Conservation (phyloP, 2,888 invertebrate species). For the Noctua pronuba region DNA sequence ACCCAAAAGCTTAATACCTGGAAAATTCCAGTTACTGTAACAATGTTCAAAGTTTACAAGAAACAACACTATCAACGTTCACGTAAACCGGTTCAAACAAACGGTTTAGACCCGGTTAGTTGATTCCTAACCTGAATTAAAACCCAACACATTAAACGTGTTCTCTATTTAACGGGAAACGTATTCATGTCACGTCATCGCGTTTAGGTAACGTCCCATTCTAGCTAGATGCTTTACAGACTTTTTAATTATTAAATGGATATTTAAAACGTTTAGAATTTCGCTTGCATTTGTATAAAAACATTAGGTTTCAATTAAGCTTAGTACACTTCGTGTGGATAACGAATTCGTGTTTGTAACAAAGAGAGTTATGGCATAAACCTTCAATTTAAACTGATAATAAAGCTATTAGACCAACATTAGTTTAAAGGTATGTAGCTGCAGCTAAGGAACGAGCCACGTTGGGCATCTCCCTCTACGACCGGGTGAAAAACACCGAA, state of each 20-base stretch:
- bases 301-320: conserved; percentile 26
- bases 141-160: conserved; percentile 39
- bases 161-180: conserved; percentile 71
- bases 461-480: no score
- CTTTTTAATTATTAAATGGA: conserved; percentile 74
- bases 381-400: not conserved
- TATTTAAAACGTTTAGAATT: conserved; percentile 56
- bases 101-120: conserved; percentile 5
- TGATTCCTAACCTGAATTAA: conserved; percentile 28
- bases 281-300: conserved; percentile 25
- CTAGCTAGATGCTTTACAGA: conserved; percentile 59
- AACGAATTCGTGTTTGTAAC: conserved; percentile 5
- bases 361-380: not conserved
- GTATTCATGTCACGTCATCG: conserved; percentile 79
- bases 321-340: conserved; percentile 5
- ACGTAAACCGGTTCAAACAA: not conserved
- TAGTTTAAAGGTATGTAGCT: not conserved
- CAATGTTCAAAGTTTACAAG: conserved; percentile 3
- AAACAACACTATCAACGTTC: not conserved
- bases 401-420: not conserved
- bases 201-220: conserved; percentile 75
- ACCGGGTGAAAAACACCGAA: no score
- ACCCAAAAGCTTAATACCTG: not conserved
- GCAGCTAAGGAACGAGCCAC: not conserved
- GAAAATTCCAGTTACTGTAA: not conserved